phyloP scores from a whole-genome alignment of 1,140 invertebrate genomes.

The Paramacrobiotus metropolitanus region DNA sequence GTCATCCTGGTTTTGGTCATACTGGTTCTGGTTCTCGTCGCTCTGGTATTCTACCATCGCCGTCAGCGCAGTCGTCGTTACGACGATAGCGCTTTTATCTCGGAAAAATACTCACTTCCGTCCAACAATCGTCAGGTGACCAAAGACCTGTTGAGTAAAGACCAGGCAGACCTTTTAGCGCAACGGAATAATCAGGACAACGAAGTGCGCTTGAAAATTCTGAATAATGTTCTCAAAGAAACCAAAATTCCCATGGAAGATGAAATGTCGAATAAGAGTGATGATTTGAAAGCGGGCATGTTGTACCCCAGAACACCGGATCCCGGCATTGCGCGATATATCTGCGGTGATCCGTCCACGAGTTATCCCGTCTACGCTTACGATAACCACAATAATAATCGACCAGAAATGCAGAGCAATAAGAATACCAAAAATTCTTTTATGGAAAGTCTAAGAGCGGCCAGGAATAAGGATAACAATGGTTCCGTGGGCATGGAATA shows the following conservation, averaged over 20 bases:
- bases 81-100: neutral
- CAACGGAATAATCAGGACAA: neutral
- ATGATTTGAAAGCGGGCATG: neutral
- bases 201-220: neutral
- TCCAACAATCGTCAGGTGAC: neutral
- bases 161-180: neutral
- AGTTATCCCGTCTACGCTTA: no score
- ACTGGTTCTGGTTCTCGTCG: neutral
- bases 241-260: neutral
- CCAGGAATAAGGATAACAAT: no score
- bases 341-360: no score
- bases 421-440: no score
- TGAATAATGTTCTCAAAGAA: neutral
- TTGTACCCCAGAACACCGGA: no score
- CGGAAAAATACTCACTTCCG: neutral
- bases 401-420: no score
- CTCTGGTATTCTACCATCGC: neutral
- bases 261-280: neutral
- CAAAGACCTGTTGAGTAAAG: neutral
- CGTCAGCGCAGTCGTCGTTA: neutral
- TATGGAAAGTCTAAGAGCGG: no score
- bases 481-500: no score
- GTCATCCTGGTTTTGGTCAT: neutral
- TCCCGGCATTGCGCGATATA: no score
- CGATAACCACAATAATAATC: no score